Evolutionary conservation across 2,113 vertebrate genomes (phyloP), one percentile per base, ranked within the genome.

Genomic region (Pao palembangensis): DNA sequence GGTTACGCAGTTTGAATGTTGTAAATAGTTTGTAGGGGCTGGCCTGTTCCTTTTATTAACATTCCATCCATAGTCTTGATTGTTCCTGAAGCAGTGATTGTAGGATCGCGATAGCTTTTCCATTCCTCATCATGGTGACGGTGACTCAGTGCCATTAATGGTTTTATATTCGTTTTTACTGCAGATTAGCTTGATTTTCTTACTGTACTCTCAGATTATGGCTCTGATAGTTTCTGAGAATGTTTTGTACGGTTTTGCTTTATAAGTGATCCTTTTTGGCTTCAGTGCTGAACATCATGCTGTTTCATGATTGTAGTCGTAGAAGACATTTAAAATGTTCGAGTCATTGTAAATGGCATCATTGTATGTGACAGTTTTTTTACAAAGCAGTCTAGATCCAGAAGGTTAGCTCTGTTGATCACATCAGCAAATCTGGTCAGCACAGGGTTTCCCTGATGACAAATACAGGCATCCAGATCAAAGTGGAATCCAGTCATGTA

Each of bases 31-130:
- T 91, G 85, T 87, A 92, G 89, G 91, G 85, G 90, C 88, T 87
- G 85, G 84, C 88, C 89, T 88, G 83, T 84, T 89, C 71, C 48
- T 68, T 88, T 90, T 87, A 92, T 92, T 90, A 89, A 95, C 94
- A 96, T 95, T 96, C 94, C 93, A 93, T 90, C 89, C 88, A 92
- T 95, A 90, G 91, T 91, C 13, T 94, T 82, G 87, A 87, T 84
- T 93, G 93, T 94, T 94, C 88, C 91, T 91, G 90, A 92, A 92
- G 88, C 94, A 90, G 93, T 93, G 93, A 95, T 94, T 96, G 93
- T 96, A 97, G 91, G 90, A 92, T 93, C 90, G 78, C 80, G 82
- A 81, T 82, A 92, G 83, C 25, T 87, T 91, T 89, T 91, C 90
- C 92, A 91, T 90, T 89, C 92, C 92, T 90, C 91, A n/a, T 92